These are phyloP conservation scores for Megalopta genalis DNA, from an alignment of 1,140 invertebrate species.

Conservation along the genomic window DNA sequence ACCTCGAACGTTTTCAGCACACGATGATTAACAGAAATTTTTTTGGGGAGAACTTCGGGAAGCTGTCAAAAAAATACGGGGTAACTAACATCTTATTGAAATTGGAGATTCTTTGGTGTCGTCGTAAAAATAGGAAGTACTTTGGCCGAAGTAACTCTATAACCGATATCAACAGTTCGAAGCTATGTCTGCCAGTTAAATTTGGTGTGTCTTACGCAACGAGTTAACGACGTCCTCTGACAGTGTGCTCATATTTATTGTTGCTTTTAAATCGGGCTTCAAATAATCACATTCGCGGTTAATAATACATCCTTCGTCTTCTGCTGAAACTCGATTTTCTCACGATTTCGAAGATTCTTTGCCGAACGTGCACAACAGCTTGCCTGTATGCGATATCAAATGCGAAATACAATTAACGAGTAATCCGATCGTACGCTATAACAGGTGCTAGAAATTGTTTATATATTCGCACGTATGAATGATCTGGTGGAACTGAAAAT, in stretches of 20 bases:
- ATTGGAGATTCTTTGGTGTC: neutral
- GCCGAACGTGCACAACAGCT: neutral
- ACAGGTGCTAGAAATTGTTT: neutral
- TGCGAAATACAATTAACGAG: neutral
- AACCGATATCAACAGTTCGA: constrained; percentile 77
- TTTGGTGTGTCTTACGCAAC: constrained; percentile 73
- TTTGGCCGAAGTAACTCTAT: constrained; percentile 68
- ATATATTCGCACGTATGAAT: neutral
- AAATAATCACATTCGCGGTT: constrained; percentile 1
- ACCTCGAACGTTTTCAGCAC: neutral
- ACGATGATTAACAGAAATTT: neutral
- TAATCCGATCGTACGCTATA: neutral
- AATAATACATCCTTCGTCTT: neutral
- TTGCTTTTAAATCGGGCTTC: constrained; percentile 41
- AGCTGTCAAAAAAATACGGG: neutral
- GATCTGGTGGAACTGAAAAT: neutral
- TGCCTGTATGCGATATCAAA: too few species aligned
- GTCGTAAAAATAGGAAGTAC: neutral
- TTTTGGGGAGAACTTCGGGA: neutral
- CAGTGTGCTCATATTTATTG: constrained; percentile 49
- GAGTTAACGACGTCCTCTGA: constrained; percentile 56
- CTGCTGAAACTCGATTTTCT: neutral
- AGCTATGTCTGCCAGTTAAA: constrained; percentile 75
- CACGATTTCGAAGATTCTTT: neutral
- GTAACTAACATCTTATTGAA: neutral